Evolutionary conservation across 2,888 invertebrate species (phyloP).

Genomic region (Epinotia bilunana): DNA sequence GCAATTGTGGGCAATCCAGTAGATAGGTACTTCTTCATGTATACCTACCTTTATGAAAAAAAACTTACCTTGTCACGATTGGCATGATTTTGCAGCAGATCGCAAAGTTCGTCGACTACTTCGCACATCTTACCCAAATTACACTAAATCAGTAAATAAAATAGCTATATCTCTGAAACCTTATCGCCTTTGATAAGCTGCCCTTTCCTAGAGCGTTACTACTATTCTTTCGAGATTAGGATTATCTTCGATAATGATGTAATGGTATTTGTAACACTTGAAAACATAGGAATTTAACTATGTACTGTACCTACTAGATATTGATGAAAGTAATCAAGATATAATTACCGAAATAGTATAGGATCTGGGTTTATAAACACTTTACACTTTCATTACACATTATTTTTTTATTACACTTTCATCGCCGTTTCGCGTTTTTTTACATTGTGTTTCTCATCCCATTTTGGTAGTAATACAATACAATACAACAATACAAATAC

Average conservation of each 20-base stretch:
- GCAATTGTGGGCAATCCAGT: too few relatives aligned
- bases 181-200: constrained; percentile 38
- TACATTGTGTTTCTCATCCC: too few relatives aligned
- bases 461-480: too few relatives aligned
- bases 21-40: too few relatives aligned
- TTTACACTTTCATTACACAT: too few relatives aligned
- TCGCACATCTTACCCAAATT: constrained; percentile 57
- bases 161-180: constrained; percentile 19
- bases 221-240: constrained; percentile 42
- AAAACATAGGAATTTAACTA: not conserved
- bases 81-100: constrained; percentile 89
- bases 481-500: too few relatives aligned
- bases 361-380: too few relatives aligned
- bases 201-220: constrained; percentile 32
- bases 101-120: constrained; percentile 81
- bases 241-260: constrained; percentile 43
- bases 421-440: too few relatives aligned
- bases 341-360: not conserved
- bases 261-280: constrained; percentile 27
- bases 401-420: too few relatives aligned
- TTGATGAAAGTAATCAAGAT: not conserved
- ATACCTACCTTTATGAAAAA: not conserved
- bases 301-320: not conserved
- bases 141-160: constrained; percentile 32
- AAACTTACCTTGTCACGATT: constrained; percentile 90